Evolutionary conservation across 2,888 invertebrate species (phyloP), one percentile per base, ranked within the genome.

Genomic region (Macropis europaea): DNA sequence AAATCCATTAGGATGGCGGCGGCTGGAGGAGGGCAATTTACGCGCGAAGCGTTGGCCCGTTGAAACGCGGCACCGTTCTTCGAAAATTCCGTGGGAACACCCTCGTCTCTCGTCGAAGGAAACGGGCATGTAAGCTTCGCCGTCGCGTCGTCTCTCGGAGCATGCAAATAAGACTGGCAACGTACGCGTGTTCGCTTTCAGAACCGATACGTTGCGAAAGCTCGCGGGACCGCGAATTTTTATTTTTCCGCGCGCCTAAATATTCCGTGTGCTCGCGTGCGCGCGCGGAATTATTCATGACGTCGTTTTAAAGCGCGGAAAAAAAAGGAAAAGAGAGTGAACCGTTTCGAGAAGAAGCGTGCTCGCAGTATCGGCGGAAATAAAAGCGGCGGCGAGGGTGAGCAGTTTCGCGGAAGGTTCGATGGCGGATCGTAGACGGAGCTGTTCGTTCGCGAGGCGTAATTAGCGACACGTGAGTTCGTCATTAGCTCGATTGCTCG

Each of bases 401-500:
- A 26, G 19, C 32, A 52, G 28, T 26, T 54, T 22, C n/a, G 5
- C 11, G 26, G 30, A 50, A 67, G 13, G 22, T 48, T 19, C 26
- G 19, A 24, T 5, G 15, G 30, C 42, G 34, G 34, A 13, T 22
- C 40, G 30, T 11, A 3, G 13, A 2, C 2, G n/a, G 26, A n/a
- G 32, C 34, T 42, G 24, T 40, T 56, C 43, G 11, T 24, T 13
- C 48, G 36, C 28, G 54, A 53, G 48, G 50, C 19, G 52, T 50
- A 73, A 73, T 73, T 73, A 61, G 45, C 54, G 36, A 47, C 77
- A 72, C 43, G 59, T 34, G 52, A 62, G 64, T 26, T 63, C 52
- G 66, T 81, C 73, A 68, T 79, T 73, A 76, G 59, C 52, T 36
- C 59, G 67, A 75, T 81, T 67, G 54, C 56, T 13, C 47, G 48